Percentiles rank a stretch among this genome's conserved stretches.
Conservation (phyloP, 2,113 vertebrate genomes). For the Willisornis vidua region DNA sequence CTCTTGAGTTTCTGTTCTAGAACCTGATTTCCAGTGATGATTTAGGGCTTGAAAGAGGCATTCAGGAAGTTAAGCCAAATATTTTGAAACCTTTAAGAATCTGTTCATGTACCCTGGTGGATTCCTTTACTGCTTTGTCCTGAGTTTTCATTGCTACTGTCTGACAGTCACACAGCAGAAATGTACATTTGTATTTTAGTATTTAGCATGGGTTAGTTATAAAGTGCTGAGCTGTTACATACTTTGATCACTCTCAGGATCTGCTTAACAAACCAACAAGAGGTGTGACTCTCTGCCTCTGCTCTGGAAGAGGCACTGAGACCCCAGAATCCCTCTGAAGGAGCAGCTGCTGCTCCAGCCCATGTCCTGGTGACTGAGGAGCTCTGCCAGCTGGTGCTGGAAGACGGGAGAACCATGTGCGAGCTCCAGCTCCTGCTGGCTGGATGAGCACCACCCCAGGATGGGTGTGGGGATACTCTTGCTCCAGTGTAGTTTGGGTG, state of each 20-base stretch:
- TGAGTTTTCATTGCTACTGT: neutral
- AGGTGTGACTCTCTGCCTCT: neutral
- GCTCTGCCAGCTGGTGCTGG: neutral
- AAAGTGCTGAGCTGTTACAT: neutral
- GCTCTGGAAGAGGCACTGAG: neutral
- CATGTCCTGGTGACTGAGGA: neutral
- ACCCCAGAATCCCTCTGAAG: neutral
- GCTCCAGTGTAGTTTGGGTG: neutral
- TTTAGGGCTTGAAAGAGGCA: neutral
- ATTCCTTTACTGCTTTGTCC: neutral
- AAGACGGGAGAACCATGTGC: fast-evolving
- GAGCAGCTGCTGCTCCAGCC: neutral
- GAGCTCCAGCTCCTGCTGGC: neutral
- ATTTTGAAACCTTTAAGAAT: neutral
- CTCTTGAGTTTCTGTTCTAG: neutral
- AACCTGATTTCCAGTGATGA: neutral
- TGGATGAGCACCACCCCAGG: neutral
- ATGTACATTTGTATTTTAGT: neutral
- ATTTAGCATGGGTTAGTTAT: neutral
- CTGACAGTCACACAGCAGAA: neutral
- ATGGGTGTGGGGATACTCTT: neutral
- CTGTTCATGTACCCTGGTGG: neutral
- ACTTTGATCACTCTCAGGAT: neutral
- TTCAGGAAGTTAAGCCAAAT: neutral
- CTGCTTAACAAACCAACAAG: neutral